Evolutionary conservation across 1,140 invertebrate genomes (phyloP).

Genomic region (Leptinotarsa texana): DNA sequence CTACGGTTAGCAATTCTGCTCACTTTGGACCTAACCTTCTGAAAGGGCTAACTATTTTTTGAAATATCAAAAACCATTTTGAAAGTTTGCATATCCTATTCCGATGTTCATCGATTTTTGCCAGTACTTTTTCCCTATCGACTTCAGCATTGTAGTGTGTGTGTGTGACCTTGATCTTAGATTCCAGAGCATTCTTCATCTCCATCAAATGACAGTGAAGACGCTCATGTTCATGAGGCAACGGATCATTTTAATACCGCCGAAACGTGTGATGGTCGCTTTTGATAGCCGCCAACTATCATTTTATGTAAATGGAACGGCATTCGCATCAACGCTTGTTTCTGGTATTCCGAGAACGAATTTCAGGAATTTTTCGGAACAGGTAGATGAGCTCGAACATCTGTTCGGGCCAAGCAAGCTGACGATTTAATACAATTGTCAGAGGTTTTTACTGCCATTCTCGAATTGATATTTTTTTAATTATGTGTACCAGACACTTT

Average conservation of each 20-base stretch:
- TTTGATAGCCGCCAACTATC: conserved; percentile 16
- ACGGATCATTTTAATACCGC: conserved; percentile 7
- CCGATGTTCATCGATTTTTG: too few species aligned
- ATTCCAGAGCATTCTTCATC: too few species aligned
- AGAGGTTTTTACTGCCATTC: conserved; percentile 28
- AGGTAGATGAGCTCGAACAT: conserved; percentile 42
- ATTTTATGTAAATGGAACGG: conserved; percentile 23
- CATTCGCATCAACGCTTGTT: conserved; percentile 29
- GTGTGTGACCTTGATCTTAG: too few species aligned
- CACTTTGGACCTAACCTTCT: too few species aligned
- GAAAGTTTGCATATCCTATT: too few species aligned
- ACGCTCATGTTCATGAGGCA: background rate
- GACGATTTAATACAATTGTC: conserved; percentile 45
- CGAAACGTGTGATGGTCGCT: conserved; percentile 9
- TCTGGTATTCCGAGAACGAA: conserved; percentile 40
- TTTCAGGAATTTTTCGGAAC: conserved; percentile 39
- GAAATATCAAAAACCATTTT: too few species aligned
- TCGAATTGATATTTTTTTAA: conserved; percentile 33
- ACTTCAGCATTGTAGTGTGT: too few species aligned
- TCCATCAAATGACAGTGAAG: too few species aligned
- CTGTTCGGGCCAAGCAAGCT: conserved; percentile 35
- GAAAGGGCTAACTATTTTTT: too few species aligned
- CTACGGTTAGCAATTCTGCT: too few species aligned
- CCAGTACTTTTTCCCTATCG: too few species aligned
- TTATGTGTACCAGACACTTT: conserved; percentile 26